Evolutionary conservation across 2,797 vertebrate species (phyloP).

Genomic region (Anniella stebbinsi): DNA sequence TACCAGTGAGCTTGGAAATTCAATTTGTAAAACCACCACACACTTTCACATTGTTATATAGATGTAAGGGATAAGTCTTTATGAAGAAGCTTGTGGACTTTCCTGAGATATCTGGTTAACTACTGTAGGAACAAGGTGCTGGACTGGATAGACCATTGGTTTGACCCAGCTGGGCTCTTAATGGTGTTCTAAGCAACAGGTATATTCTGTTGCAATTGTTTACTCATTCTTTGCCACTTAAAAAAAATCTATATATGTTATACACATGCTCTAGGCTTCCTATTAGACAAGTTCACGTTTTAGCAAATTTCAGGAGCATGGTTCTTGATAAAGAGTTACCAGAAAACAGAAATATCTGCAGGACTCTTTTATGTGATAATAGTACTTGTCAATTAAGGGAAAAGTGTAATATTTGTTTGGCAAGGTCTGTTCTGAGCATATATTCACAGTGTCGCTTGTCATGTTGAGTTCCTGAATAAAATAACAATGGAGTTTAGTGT

Average conservation of each 20-base stretch:
- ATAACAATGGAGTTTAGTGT: neutral
- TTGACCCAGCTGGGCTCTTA: neutral
- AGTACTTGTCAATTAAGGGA: neutral
- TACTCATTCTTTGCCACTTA: neutral
- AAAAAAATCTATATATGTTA: neutral
- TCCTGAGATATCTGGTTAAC: neutral
- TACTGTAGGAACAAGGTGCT: too few relatives aligned
- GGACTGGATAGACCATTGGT: neutral
- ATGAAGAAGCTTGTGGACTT: neutral
- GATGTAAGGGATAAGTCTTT: neutral
- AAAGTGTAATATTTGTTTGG: slow-evolving; percentile 7
- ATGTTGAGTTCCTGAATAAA: neutral
- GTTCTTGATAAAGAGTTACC: neutral
- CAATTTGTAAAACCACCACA: neutral
- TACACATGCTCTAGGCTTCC: neutral
- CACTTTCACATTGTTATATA: neutral
- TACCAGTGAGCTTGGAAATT: neutral
- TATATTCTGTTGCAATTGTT: neutral
- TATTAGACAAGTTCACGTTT: neutral
- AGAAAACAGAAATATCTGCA: neutral
- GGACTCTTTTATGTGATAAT: neutral
- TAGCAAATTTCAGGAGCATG: neutral
- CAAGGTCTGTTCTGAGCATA: neutral
- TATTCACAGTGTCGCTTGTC: neutral
- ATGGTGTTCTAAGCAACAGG: neutral